Percentiles rank a stretch among this genome's conserved stretches.
Evolutionary conservation across 2,113 vertebrate species (phyloP).

Genomic region (Dasyornis broadbenti): DNA sequence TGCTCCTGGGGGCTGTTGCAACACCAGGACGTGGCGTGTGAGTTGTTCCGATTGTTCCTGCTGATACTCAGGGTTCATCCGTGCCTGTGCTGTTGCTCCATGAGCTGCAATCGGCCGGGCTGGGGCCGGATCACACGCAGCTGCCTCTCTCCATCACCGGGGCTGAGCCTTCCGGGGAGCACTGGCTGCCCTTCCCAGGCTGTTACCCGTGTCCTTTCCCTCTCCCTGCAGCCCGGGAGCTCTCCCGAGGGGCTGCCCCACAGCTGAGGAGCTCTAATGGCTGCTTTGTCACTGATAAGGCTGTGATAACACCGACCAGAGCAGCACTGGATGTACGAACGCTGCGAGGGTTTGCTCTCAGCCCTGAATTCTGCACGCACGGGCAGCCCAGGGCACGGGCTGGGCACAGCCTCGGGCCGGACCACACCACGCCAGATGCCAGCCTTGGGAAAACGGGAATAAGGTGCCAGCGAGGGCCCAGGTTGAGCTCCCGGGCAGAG

Average conservation of each 20-base stretch:
- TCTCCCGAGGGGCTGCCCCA: not conserved
- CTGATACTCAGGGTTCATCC: not conserved
- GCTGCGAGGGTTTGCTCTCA: not conserved
- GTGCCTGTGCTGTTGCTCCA: not conserved
- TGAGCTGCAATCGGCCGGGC: not conserved
- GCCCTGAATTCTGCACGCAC: not conserved
- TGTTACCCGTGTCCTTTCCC: not conserved
- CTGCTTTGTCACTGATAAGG: not conserved
- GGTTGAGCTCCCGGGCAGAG: not conserved
- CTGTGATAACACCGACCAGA: not conserved
- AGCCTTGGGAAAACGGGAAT: not conserved
- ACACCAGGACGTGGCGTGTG: not conserved
- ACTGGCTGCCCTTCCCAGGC: not conserved
- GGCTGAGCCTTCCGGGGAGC: not conserved
- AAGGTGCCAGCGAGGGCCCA: not conserved
- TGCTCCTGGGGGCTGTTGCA: not conserved
- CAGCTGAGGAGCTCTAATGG: not conserved
- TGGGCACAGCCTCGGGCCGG: not conserved
- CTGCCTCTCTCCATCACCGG: not conserved
- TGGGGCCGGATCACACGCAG: not conserved
- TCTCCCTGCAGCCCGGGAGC: not conserved
- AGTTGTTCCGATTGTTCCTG: not conserved
- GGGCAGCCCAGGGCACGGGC: not conserved
- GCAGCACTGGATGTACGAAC: not conserved
- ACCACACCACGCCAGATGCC: too few relatives aligned